phyloP scores from a whole-genome alignment of 2,888 invertebrate genomes.

The Lasioglossum lativentre region DNA sequence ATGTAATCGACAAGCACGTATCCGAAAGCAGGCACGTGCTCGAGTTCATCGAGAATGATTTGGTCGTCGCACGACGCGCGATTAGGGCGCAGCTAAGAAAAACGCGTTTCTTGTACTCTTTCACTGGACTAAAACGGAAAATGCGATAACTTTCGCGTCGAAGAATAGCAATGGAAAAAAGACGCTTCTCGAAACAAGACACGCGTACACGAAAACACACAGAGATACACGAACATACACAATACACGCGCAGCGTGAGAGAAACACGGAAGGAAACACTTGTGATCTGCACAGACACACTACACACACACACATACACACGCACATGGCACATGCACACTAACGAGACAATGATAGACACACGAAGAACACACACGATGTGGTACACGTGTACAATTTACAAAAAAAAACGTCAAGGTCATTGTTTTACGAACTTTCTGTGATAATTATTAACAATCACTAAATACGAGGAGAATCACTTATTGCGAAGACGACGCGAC shows the following conservation, averaged over 20 bases:
- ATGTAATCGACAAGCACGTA: background rate
- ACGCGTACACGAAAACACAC: conserved; percentile 12
- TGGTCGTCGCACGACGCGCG: background rate
- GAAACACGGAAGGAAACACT: background rate
- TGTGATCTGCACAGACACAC: background rate
- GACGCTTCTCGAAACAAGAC: conserved; percentile 16
- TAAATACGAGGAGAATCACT: conserved; percentile 75
- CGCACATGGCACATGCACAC: conserved; percentile 1
- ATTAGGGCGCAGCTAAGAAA: background rate
- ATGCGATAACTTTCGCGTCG: background rate
- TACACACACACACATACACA: background rate
- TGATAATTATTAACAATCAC: conserved; percentile 85
- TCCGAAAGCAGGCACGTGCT: background rate
- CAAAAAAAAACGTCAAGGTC: conserved; percentile 73
- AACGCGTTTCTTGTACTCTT: conserved; percentile 24
- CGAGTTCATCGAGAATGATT: background rate
- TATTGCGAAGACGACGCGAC: conserved; percentile 42
- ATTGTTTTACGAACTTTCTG: conserved; percentile 84
- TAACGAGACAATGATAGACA: conserved; percentile 14
- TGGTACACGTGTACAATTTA: conserved; percentile 43
- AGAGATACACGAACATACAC: background rate
- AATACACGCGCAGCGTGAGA: background rate
- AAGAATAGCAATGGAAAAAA: background rate
- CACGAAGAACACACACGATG: background rate
- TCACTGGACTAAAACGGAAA: conserved; percentile 7